A percentile compares a stretch with the other conserved stretches of the same genome.
Conservation (phyloP, 2,888 invertebrate species). For the Sycophila texana region DNA sequence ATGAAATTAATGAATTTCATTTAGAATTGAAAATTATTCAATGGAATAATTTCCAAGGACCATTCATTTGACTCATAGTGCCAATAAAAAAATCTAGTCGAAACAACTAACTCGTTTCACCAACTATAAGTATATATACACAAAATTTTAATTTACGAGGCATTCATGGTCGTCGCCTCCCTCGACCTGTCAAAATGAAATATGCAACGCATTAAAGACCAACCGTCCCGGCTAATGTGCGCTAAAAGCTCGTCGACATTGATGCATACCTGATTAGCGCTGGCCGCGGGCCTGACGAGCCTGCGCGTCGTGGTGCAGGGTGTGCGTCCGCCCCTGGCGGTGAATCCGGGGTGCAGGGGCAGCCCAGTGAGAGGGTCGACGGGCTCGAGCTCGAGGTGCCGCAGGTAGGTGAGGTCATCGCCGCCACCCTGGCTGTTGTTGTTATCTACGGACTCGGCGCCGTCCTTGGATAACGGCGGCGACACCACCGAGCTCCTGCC, state of each 20-base stretch:
- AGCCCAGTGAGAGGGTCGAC: conserved; percentile 80
- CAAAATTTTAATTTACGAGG: too few species aligned
- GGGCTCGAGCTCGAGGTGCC: conserved; percentile 89
- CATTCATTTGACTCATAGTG: too few species aligned
- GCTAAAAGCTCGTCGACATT: background rate
- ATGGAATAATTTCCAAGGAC: too few species aligned
- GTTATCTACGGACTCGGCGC: conserved; percentile 66
- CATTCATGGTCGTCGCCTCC: too few species aligned
- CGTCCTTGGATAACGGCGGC: conserved; percentile 52
- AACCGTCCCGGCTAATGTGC: too few species aligned
- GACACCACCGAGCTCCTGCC: conserved; percentile 38
- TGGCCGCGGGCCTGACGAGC: conserved; percentile 71
- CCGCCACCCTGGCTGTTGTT: conserved; percentile 65
- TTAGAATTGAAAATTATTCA: too few species aligned
- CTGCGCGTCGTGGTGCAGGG: conserved; percentile 89
- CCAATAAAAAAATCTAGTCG: too few species aligned
- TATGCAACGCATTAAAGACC: too few species aligned
- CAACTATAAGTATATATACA: too few species aligned
- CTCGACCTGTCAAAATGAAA: background rate
- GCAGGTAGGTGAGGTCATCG: conserved; percentile 76
- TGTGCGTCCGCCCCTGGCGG: conserved; percentile 83
- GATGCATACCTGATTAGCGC: conserved; percentile 67
- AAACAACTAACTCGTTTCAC: too few species aligned
- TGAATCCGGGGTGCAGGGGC: conserved; percentile 75
- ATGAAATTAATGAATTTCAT: too few species aligned